phyloP scores from a whole-genome alignment of 1,140 invertebrate genomes.

The Hirudo medicinalis region DNA sequence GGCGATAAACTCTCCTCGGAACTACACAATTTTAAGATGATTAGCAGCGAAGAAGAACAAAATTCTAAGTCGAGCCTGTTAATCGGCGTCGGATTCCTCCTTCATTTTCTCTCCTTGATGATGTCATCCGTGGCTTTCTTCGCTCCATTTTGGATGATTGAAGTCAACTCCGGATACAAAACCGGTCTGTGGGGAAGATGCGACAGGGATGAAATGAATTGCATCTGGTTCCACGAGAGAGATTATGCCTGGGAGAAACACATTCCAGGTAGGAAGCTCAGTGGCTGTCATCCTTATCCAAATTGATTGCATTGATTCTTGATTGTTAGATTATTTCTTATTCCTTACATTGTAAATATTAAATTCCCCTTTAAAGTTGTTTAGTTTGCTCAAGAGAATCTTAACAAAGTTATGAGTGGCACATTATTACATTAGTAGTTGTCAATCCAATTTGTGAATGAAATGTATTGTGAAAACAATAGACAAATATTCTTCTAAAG shows the following conservation, averaged over 20 bases:
- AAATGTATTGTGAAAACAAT: too few relatives aligned
- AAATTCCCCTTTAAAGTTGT: too few relatives aligned
- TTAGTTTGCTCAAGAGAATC: too few relatives aligned
- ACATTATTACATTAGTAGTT: background rate
- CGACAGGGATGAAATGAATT: conserved; percentile 13
- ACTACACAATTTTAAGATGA: conserved; percentile 3
- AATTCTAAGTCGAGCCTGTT: background rate
- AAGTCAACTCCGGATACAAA: conserved; percentile 12
- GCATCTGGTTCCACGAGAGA: conserved; percentile 18
- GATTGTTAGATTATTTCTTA: background rate
- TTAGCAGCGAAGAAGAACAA: background rate
- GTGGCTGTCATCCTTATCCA: background rate
- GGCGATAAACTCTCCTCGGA: too few relatives aligned
- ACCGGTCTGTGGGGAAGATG: conserved; percentile 17
- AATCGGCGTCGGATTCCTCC: background rate
- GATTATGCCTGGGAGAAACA: conserved; percentile 17
- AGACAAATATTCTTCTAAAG: background rate
- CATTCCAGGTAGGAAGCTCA: conserved; percentile 9
- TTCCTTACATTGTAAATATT: too few relatives aligned
- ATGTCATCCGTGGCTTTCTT: conserved; percentile 13
- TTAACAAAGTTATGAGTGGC: too few relatives aligned
- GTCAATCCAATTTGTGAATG: background rate
- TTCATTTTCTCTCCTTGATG: conserved; percentile 9
- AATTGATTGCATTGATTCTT: background rate
- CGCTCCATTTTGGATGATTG: conserved; percentile 17